Conservation (phyloP, 92 coral and sea anemone genomes). For the Desmophyllum pertusum region DNA sequence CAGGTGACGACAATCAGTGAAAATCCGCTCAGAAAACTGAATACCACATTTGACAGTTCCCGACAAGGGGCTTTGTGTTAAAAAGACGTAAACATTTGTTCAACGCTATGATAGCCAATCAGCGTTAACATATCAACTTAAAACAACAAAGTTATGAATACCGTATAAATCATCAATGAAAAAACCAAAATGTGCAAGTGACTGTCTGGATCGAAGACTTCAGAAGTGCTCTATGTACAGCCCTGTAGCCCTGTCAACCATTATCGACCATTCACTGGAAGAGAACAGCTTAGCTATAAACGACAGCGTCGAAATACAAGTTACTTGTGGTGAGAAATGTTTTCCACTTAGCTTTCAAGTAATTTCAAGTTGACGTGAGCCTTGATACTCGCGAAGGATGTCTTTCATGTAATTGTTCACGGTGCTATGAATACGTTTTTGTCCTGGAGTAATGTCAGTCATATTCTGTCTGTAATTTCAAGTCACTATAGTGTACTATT, state of each 20-base stretch:
- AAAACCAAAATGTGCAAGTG: conserved; percentile 14
- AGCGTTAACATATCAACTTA: neutral
- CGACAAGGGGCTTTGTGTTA: neutral
- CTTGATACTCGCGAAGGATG: too few species aligned
- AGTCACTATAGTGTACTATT: neutral
- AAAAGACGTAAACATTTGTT: conserved; percentile 16
- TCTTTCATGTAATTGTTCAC: neutral
- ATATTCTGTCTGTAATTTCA: neutral
- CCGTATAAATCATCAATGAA: conserved; percentile 19
- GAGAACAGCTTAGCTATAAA: too few species aligned
- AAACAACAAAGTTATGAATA: conserved; percentile 29
- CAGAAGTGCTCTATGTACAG: too few species aligned
- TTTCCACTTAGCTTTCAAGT: neutral
- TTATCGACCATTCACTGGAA: too few species aligned
- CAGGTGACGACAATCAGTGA: neutral
- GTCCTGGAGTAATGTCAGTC: too few species aligned
- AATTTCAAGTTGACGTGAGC: neutral
- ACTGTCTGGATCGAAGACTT: neutral
- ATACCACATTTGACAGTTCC: conserved; percentile 4
- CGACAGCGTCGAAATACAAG: neutral
- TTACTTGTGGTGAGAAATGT: neutral
- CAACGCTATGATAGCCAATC: conserved; percentile 20
- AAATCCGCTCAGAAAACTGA: conserved; percentile 1
- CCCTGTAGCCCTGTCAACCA: too few species aligned
- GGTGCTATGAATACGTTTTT: too few species aligned